These are phyloP conservation scores for Marasmarcha lunaedactyla DNA, from an alignment of 2,888 invertebrate species.

Conservation along the genomic window DNA sequence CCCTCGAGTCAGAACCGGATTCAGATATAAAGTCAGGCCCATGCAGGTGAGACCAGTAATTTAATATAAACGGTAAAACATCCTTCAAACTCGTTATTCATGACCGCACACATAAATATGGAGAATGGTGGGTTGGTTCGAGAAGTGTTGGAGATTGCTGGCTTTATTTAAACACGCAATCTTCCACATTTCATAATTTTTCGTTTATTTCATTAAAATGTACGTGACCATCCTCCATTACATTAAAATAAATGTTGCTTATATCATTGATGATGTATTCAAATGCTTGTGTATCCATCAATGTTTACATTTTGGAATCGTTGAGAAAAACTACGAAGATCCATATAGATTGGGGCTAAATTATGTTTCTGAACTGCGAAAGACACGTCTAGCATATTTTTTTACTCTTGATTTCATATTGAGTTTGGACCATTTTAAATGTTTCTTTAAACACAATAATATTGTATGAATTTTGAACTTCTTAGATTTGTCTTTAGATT, in stretches of 20 bases:
- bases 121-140: constrained; percentile 26
- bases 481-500: constrained; percentile 20
- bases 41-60: constrained; percentile 66
- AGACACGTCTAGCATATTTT: constrained; percentile 28
- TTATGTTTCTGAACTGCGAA: constrained; percentile 43
- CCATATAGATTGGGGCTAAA: constrained; percentile 51
- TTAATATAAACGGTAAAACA: constrained; percentile 21
- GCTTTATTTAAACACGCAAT: constrained; percentile 34
- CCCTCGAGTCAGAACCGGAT: constrained; percentile 78
- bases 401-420: constrained; percentile 17
- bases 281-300: constrained; percentile 46
- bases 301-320: constrained; percentile 30
- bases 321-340: constrained; percentile 55
- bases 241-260: constrained; percentile 48
- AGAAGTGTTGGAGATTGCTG: constrained; percentile 58
- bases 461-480: constrained; percentile 20
- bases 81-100: background rate
- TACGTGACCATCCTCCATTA: constrained; percentile 5
- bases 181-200: constrained; percentile 40
- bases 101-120: background rate
- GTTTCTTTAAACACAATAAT: constrained; percentile 29
- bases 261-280: constrained; percentile 26
- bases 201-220: background rate
- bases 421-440: constrained; percentile 26
- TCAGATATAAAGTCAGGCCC: constrained; percentile 78